Percentiles rank a stretch among this genome's conserved stretches.
phyloP scores from a whole-genome alignment of 2,797 vertebrate genomes.

The Pantherophis alleghaniensis region DNA sequence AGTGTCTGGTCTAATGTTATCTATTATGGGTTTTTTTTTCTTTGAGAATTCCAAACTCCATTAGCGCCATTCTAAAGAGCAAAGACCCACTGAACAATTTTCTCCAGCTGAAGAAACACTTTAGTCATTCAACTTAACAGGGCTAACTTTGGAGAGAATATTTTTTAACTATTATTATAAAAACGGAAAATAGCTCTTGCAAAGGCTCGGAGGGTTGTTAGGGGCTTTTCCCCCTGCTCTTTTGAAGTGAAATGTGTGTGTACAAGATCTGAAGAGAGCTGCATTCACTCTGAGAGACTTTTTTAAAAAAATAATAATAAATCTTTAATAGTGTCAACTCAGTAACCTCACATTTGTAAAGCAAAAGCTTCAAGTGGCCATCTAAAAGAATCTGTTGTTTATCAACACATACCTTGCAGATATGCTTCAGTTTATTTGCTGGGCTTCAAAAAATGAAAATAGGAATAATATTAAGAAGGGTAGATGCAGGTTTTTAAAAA shows the following conservation, averaged over 20 bases:
- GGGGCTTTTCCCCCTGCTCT: fast-evolving
- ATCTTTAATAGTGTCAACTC: not conserved
- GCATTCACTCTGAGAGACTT: not conserved
- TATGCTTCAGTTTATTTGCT: not conserved
- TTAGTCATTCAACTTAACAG: slow-evolving; percentile 31
- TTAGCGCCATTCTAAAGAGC: slow-evolving; percentile 26
- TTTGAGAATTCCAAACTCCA: slow-evolving; percentile 44
- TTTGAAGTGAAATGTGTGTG: not conserved
- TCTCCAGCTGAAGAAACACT: slow-evolving; percentile 25
- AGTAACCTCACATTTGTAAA: not conserved
- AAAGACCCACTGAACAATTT: slow-evolving; percentile 16
- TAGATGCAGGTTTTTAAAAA: not conserved
- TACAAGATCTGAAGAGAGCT: not conserved
- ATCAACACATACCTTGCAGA: not conserved
- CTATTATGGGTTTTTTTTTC: slow-evolving; percentile 36
- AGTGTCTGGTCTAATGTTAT: slow-evolving; percentile 33
- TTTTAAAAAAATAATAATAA: slow-evolving; percentile 8
- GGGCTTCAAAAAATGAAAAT: not conserved
- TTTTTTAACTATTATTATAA: slow-evolving; percentile 27
- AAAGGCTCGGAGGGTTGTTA: not conserved
- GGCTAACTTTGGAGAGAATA: slow-evolving; percentile 29
- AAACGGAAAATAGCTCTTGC: not conserved
- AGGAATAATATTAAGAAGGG: fast-evolving
- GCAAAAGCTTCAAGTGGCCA: not conserved
- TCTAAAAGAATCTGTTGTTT: slow-evolving; percentile 2